Evolutionary conservation across 1,140 invertebrate genomes (phyloP), one percentile per base, ranked within the genome.

Genomic region (Eulimnadia texana): DNA sequence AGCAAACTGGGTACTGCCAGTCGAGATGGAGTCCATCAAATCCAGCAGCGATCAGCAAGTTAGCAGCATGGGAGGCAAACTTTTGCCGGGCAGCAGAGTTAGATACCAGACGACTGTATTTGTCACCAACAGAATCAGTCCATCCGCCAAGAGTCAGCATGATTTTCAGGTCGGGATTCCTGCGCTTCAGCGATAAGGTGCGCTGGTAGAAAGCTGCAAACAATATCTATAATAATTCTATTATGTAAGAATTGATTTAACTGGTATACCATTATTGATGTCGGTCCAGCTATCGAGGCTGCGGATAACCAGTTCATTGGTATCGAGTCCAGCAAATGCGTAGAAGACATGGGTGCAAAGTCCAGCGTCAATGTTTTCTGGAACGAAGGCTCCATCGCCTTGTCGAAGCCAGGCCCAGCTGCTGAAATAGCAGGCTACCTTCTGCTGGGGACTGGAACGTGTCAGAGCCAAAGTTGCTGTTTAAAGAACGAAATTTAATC

Each of bases 1-100:
- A 92, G 66, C 90, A 94, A 51, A 84, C 84, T 0, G 90, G 90
- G 71, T 92, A 93, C 69, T 90, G 90, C 90, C 90, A 94, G 65
- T 93, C 90, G 2, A 93, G 66, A 64, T 90, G 88, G 0, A 94
- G 70, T 19, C 90, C 90, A 61, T 84, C 78, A 68, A 94, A 93
- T 28, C 83, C 81, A 64, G 89, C 76, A 58, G 79, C 77, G 13
- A 80, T 76, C 3, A 94, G 68, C 66, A 88, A 90, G 16, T 78
- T 74, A 0, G 86, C 75, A 1, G 80, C 74, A 28, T 81, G 80
- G 0, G 80, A 73, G 0, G 65, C 62, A 88, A 91, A 60, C 63
- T 81, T 82, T 50, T 80, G 73, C n/a, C 86, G 77, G 11, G 78
- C 72, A 3, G 75, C 73, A 2, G 78, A 73, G 60, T 80, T 82